Conservation (phyloP, 1,140 invertebrate genomes). For the Cylas formicarius region DNA sequence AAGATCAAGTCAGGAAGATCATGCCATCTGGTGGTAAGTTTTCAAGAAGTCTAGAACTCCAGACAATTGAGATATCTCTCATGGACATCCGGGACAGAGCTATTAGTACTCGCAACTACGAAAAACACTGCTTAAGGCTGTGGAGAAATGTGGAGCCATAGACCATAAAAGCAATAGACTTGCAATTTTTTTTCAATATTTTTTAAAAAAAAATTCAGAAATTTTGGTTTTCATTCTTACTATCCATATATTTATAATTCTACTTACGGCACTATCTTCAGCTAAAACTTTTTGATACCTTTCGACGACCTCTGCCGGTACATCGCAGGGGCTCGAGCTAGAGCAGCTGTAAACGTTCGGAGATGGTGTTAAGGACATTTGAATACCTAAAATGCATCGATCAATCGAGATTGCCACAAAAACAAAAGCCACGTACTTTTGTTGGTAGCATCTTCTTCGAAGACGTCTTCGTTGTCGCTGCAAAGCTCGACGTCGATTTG, state of each 20-base stretch:
- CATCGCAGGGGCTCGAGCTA: conserved; percentile 20
- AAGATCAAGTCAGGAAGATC: no score
- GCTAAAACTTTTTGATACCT: conserved; percentile 29
- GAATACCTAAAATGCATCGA: conserved; percentile 10
- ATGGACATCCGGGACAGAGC: no score
- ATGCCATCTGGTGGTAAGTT: no score
- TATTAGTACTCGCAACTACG: no score
- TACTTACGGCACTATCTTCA: conserved; percentile 26
- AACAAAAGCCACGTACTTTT: conserved; percentile 19
- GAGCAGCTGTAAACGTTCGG: conserved; percentile 15
- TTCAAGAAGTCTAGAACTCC: no score
- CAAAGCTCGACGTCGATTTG: conserved; percentile 36
- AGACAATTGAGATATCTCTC: no score
- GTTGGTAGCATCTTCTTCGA: conserved; percentile 42
- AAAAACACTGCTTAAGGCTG: no score
- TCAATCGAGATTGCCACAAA: background rate
- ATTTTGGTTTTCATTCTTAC: no score
- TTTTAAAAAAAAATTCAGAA: conserved; percentile 10
- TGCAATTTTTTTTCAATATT: conserved; percentile 8
- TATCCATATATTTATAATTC: conserved; percentile 3
- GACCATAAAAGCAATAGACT: no score
- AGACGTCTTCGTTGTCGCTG: conserved; percentile 46
- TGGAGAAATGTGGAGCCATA: no score
- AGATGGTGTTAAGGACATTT: conserved; percentile 18
- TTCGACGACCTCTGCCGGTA: conserved; percentile 27